These are phyloP conservation scores for Procambarus virginalis DNA, from an alignment of 1,140 invertebrate genomes.

Conservation along the genomic window DNA sequence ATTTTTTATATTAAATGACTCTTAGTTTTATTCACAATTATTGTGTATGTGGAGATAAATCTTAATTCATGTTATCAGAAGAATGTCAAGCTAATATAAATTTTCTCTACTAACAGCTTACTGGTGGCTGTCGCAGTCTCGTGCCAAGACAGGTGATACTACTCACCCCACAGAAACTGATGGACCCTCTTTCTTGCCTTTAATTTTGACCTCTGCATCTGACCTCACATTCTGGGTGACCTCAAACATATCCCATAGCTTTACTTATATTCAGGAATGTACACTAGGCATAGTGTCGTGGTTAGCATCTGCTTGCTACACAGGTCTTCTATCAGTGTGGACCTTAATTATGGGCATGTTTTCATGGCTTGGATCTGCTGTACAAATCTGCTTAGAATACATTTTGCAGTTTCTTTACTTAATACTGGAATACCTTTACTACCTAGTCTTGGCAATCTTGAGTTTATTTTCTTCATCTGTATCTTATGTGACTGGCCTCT, in stretches of 20 bases:
- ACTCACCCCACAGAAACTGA: constrained; percentile 42
- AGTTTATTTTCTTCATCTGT: constrained; percentile 46
- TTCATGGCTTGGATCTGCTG: constrained; percentile 53
- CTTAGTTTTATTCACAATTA: background rate
- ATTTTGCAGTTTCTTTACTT: constrained; percentile 33
- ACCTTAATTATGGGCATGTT: constrained; percentile 19
- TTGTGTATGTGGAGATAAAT: background rate
- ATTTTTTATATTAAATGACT: background rate
- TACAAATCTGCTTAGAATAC: constrained; percentile 29
- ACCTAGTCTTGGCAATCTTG: constrained; percentile 27
- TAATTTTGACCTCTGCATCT: constrained; percentile 38
- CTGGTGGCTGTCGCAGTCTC: constrained; percentile 66
- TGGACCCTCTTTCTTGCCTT: constrained; percentile 53
- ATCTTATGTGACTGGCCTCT: constrained; percentile 42
- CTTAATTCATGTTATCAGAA: constrained; percentile 55
- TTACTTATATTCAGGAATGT: background rate
- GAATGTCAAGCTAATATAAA: constrained; percentile 54
- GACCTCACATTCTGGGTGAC: constrained; percentile 29
- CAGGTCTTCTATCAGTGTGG: constrained; percentile 16
- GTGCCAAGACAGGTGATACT: constrained; percentile 62
- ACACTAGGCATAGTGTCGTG: background rate
- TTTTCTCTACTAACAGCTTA: constrained; percentile 67
- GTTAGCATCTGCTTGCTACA: constrained; percentile 20
- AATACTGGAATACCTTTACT: constrained; percentile 28
- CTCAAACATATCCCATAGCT: constrained; percentile 16